Evolutionary conservation across 2,113 vertebrate species (phyloP), one percentile per base, ranked within the genome.

Genomic region (Pipra filicauda): DNA sequence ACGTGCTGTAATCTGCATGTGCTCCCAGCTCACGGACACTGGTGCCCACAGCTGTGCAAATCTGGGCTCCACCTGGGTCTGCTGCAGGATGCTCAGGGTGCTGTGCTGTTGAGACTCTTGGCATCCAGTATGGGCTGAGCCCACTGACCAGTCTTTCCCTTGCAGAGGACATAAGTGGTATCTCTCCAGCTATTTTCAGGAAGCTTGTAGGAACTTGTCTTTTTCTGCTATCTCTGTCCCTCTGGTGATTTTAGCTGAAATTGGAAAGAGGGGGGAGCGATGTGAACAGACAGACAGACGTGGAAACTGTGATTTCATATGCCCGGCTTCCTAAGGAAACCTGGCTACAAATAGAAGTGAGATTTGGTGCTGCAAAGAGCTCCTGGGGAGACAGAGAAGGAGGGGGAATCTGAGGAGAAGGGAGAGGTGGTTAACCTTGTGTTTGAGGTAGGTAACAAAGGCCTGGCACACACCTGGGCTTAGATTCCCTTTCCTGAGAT

Each of bases 271-370:
- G 3, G 28, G 74, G 43, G 35, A 62, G 66, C 0, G 0, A 73
- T 37, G 49, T 37, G 77, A 89, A 78, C 70, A 85, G 86, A 21
- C 64, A 91, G 73, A 76, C 89, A 85, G 90, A 85, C 71, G 15
- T 79, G 88, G 85, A 95, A 95, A 96, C 70, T 85, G 71, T 96
- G 94, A 85, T 91, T 94, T 95, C 81, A 85, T 79, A 49, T 64
- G 78, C 78, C 88, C 79, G 88, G 78, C 92, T 96, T 90, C 90
- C 92, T 89, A 79, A 93, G 92, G 92, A 95, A 94, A 88, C 82
- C 88, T 90, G 74, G 88, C 90, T 85, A 66, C 81, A 58, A 88
- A 89, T 30, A 84, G 79, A 86, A 93, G 64, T 27, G 72, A 90
- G 94, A 74, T 94, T 80, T 64, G 73, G 64, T 96, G 79, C 87